Conservation (phyloP, 2,113 vertebrate species). For the Ahaetulla prasina region DNA sequence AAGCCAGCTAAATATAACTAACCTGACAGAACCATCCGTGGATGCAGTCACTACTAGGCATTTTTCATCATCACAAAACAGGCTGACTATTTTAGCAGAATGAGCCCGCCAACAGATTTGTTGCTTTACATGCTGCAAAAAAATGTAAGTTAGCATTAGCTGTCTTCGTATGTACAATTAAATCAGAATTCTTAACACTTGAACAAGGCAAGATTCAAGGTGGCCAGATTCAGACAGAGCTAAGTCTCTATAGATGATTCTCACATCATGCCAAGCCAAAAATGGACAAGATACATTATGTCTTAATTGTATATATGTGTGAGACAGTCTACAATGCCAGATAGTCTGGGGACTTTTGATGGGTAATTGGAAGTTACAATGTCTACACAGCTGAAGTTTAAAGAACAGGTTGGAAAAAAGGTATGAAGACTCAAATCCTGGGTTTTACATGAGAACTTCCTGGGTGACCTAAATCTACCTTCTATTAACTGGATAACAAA, state of each 20-base stretch:
- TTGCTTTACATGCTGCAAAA: constrained; percentile 63
- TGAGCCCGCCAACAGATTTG: constrained; percentile 67
- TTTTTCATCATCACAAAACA: constrained; percentile 63
- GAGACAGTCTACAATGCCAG: neutral
- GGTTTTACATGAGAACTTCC: neutral
- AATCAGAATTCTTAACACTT: neutral
- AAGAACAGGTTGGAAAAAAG: neutral
- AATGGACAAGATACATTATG: neutral
- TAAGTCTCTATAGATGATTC: neutral
- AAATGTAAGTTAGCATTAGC: neutral
- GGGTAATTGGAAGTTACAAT: neutral
- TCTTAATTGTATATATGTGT: neutral
- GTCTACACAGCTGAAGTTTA: neutral
- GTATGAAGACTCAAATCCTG: neutral
- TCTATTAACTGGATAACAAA: too few relatives aligned
- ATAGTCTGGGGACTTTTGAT: neutral
- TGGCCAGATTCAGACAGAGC: neutral
- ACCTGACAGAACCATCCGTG: constrained; percentile 68
- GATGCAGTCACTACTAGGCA: constrained; percentile 66
- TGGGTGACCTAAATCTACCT: too few relatives aligned
- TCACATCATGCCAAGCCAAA: neutral
- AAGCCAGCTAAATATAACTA: constrained; percentile 11
- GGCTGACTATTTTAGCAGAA: constrained; percentile 56
- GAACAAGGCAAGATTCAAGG: neutral
- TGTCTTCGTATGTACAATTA: neutral